Percentiles rank a stretch among this genome's conserved stretches.
These are phyloP conservation scores for Busseola fusca DNA, from an alignment of 2,888 invertebrate genomes.

Conservation along the genomic window DNA sequence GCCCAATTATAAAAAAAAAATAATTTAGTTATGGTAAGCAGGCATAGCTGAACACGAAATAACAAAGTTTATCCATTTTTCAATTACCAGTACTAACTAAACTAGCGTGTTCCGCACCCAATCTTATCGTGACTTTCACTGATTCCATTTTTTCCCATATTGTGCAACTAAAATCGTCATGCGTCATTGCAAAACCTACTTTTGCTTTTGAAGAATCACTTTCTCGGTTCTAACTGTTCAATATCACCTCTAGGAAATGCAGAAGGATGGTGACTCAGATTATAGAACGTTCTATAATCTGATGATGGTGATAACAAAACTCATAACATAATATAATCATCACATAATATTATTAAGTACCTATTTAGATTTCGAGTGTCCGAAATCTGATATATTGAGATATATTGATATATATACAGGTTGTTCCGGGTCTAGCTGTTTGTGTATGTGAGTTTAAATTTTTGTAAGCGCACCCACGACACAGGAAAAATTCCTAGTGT, in stretches of 20 bases:
- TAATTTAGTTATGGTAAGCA: background rate
- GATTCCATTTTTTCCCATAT: background rate
- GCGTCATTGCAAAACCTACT: slow-evolving; percentile 43
- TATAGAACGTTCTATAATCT: too few relatives aligned
- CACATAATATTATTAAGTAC: too few relatives aligned
- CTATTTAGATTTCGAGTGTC: too few relatives aligned
- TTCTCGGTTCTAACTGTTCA: slow-evolving; percentile 16
- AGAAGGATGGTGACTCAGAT: background rate
- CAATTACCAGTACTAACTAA: background rate
- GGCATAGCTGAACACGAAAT: background rate
- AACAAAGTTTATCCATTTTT: background rate
- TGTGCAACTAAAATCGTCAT: slow-evolving; percentile 13
- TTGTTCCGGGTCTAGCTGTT: too few relatives aligned
- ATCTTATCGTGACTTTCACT: slow-evolving; percentile 41
- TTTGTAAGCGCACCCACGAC: too few relatives aligned
- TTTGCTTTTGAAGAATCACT: slow-evolving; percentile 42
- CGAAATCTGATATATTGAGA: too few relatives aligned
- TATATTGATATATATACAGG: too few relatives aligned
- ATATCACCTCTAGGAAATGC: background rate
- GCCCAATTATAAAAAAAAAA: too few relatives aligned
- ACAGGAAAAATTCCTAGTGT: too few relatives aligned
- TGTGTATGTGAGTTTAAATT: too few relatives aligned
- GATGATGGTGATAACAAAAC: too few relatives aligned
- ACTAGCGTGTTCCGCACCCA: background rate
- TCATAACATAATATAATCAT: too few relatives aligned